phyloP scores from a whole-genome alignment of 2,113 vertebrate species.

The Turnix velox region DNA sequence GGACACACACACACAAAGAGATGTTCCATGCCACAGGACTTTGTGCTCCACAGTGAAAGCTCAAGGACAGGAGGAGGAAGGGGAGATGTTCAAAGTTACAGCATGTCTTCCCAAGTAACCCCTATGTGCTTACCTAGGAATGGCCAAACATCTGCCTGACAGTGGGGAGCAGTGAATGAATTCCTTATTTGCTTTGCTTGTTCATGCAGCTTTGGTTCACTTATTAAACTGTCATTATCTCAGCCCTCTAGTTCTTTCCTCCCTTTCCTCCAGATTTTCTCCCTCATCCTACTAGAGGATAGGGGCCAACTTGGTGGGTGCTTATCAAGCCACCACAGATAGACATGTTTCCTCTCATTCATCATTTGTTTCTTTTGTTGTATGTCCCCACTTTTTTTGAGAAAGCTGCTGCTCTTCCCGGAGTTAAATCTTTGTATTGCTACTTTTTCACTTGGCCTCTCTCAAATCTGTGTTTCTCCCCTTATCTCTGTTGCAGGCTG shows the following conservation, averaged over 20 bases:
- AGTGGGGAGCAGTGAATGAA: not conserved
- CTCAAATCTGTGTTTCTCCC: not conserved
- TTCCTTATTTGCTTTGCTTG: not conserved
- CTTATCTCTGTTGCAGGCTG: not conserved
- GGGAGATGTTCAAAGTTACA: not conserved
- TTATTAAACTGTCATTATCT: not conserved
- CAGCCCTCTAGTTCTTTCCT: not conserved
- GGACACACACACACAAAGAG: not conserved
- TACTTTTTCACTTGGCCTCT: not conserved
- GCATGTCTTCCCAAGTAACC: not conserved
- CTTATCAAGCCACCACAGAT: not conserved
- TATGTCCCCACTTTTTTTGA: not conserved
- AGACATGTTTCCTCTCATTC: not conserved
- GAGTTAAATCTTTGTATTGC: not conserved
- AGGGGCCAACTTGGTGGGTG: fast-evolving
- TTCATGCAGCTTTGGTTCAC: not conserved
- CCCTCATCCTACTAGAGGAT: not conserved
- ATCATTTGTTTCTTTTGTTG: not conserved
- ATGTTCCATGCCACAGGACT: not conserved
- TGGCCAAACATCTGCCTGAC: fast-evolving
- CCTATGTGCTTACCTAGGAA: not conserved
- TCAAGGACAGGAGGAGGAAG: not conserved
- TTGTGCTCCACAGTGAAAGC: not conserved
- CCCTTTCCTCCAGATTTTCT: not conserved
- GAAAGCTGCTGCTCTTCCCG: fast-evolving